Conservation (phyloP, 35 echinoderm and acorn worm genomes). For the Anneissia japonica region DNA sequence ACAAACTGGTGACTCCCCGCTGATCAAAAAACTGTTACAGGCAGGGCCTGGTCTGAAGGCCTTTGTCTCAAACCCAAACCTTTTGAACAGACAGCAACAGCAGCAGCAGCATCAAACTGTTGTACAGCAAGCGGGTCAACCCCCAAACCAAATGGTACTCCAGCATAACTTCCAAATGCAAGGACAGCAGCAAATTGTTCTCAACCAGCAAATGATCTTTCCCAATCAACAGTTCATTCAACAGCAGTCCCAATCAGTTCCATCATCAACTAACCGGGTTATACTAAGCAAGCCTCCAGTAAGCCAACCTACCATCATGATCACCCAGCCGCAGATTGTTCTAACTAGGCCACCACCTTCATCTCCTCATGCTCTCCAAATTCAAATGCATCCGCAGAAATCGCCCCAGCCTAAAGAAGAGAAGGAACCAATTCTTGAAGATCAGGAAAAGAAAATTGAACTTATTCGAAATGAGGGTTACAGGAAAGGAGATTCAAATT, state of each 20-base stretch:
- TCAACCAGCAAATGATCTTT: conserved; percentile 10
- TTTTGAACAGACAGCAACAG: conserved; percentile 24
- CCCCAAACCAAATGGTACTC: conserved; percentile 8
- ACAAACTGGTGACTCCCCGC: conserved; percentile 49
- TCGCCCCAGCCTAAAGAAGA: background rate
- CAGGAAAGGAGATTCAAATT: background rate
- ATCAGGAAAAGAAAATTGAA: conserved; percentile 14
- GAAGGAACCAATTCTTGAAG: background rate
- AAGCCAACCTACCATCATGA: background rate
- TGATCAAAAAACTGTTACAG: conserved; percentile 86
- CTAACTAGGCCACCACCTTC: background rate
- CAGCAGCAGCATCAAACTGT: conserved; percentile 15
- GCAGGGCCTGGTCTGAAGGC: conserved; percentile 30
- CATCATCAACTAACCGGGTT: background rate
- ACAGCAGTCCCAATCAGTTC: conserved; percentile 15
- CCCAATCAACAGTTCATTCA: conserved; percentile 16
- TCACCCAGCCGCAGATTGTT: background rate
- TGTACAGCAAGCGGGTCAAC: background rate
- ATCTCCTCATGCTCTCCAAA: background rate
- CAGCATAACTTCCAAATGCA: conserved; percentile 35
- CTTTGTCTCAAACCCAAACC: conserved; percentile 36
- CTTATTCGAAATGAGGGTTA: background rate
- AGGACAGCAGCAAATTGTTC: conserved; percentile 37
- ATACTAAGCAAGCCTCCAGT: background rate
- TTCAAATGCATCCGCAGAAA: background rate